These are phyloP conservation scores for Drosophila anomelani DNA, from an alignment of 2,888 invertebrate species.

Conservation along the genomic window DNA sequence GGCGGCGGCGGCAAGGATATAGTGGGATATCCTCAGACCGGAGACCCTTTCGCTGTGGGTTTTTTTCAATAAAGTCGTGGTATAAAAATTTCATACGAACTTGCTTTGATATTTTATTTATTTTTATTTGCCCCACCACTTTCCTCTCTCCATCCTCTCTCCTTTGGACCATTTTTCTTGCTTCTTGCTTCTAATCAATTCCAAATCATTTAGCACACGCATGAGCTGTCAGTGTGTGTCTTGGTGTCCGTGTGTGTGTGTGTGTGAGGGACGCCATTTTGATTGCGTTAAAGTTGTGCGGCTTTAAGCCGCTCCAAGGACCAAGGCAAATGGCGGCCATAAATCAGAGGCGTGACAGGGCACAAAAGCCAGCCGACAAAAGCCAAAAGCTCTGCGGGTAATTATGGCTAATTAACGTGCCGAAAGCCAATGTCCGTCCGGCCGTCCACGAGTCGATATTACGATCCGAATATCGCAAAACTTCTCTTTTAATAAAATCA, in stretches of 20 bases:
- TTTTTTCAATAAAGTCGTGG: slow-evolving; percentile 62
- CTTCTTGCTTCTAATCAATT: slow-evolving; percentile 69
- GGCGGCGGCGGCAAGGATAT: slow-evolving; percentile 29
- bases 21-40: slow-evolving; percentile 7
- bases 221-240: slow-evolving; percentile 63
- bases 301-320: slow-evolving; percentile 63
- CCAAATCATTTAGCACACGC: slow-evolving; percentile 78
- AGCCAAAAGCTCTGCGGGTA: slow-evolving; percentile 75
- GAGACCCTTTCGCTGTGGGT: slow-evolving; percentile 33
- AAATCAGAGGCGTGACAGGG: slow-evolving; percentile 77
- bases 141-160: neutral
- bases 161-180: slow-evolving; percentile 5
- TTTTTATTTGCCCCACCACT: slow-evolving; percentile 64
- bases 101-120: slow-evolving; percentile 77
- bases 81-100: slow-evolving; percentile 72
- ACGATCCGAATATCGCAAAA: slow-evolving; percentile 34
- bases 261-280: slow-evolving; percentile 52
- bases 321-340: slow-evolving; percentile 56
- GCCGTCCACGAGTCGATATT: slow-evolving; percentile 49
- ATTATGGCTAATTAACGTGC: slow-evolving; percentile 75
- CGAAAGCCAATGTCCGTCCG: slow-evolving; percentile 24
- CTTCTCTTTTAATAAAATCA: slow-evolving; percentile 72
- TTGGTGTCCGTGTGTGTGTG: slow-evolving; percentile 18
- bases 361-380: slow-evolving; percentile 74
- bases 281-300: slow-evolving; percentile 62